Conservation (phyloP, 2,888 invertebrate species). For the Leptinotarsa juncta region DNA sequence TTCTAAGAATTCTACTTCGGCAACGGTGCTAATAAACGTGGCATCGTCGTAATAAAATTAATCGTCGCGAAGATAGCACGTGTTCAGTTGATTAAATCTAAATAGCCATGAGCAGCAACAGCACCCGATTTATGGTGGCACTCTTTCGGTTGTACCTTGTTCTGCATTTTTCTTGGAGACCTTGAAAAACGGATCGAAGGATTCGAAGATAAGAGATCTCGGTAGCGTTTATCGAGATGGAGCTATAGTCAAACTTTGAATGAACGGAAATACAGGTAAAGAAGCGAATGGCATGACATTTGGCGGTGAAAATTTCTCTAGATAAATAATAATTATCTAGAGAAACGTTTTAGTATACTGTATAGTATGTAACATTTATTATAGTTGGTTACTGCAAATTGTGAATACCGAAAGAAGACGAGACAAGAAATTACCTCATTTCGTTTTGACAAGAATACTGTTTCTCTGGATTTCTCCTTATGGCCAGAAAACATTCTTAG, state of each 20-base stretch:
- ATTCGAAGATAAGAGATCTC: slow-evolving; percentile 10
- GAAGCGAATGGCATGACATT: background rate
- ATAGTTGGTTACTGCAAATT: too few species aligned
- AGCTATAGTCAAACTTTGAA: background rate
- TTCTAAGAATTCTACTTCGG: background rate
- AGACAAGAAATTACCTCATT: too few species aligned
- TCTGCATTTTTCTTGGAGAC: background rate
- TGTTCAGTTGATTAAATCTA: slow-evolving; percentile 6
- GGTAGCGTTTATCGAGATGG: background rate
- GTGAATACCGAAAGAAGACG: too few species aligned
- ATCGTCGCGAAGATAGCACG: slow-evolving; percentile 7
- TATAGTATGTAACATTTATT: too few species aligned
- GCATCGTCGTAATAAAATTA: background rate
- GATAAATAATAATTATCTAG: too few species aligned
- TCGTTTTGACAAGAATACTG: too few species aligned
- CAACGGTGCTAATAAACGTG: background rate
- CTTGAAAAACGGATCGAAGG: background rate
- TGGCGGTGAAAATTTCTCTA: background rate
- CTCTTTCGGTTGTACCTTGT: slow-evolving; percentile 4
- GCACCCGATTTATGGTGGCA: slow-evolving; percentile 10
- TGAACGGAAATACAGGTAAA: background rate
- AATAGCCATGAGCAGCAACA: background rate
- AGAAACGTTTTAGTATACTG: too few species aligned
- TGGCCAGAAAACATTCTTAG: too few species aligned
- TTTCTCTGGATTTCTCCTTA: too few species aligned